These are phyloP conservation scores for Asobara japonica DNA, from an alignment of 1,140 invertebrate genomes.

Conservation along the genomic window DNA sequence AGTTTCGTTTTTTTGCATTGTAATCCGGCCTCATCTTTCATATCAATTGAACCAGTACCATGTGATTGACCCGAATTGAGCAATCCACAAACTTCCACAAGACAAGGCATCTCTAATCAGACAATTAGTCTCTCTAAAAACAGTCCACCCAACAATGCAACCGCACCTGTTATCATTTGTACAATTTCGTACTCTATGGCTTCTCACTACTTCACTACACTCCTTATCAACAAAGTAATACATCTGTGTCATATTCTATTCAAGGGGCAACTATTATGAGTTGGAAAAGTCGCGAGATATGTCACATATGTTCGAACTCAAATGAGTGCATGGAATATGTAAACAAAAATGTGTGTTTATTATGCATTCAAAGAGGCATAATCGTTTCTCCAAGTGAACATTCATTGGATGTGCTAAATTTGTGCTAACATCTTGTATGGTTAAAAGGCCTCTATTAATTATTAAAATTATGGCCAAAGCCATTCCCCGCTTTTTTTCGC, in stretches of 20 bases:
- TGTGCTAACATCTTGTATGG: too few relatives aligned
- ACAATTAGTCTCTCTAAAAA: constrained; percentile 43
- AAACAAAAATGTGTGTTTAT: background rate
- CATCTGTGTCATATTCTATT: background rate
- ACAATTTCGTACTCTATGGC: background rate
- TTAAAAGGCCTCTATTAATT: too few relatives aligned
- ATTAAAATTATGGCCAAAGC: too few relatives aligned
- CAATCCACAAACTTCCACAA: constrained; percentile 41
- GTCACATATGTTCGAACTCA: too few relatives aligned
- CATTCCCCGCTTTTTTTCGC: too few relatives aligned
- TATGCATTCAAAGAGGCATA: too few relatives aligned
- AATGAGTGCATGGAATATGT: too few relatives aligned
- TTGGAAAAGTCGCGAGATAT: too few relatives aligned
- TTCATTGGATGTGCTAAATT: too few relatives aligned
- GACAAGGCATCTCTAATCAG: constrained; percentile 43
- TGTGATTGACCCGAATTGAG: constrained; percentile 37
- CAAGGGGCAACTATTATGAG: background rate
- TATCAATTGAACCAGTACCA: constrained; percentile 8
- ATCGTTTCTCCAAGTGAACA: too few relatives aligned
- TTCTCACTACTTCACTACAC: background rate
- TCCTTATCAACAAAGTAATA: background rate
- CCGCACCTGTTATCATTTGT: background rate
- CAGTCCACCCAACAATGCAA: background rate
- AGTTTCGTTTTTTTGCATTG: too few relatives aligned
- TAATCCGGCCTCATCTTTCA: too few relatives aligned